Base-by-base conservation (phyloP, 2,113 vertebrate genomes). In the Otus sunia region DNA sequence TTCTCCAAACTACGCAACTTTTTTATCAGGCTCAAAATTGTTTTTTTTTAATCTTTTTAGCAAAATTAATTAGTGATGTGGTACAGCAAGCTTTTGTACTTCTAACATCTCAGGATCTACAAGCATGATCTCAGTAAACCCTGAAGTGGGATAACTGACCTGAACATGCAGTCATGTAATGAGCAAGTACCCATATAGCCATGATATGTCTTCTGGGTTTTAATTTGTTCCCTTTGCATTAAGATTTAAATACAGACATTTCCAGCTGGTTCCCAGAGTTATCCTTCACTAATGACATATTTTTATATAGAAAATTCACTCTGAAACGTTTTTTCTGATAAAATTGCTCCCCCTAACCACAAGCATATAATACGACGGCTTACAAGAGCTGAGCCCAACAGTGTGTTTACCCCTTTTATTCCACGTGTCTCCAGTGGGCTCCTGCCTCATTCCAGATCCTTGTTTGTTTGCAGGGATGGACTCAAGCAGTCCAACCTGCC, bases 251-350 rank as follows among this genome's bases (percentile, higher is more conserved):
- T 64, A 15, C 43, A 90, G 66, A 36, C 9, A 8, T 52, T 94
- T 94, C 62, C 63, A 88, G 30, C 32, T 76, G 64, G 20, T 85
- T 96, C 49, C 27, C 25, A 67, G 56, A 7, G 9, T 88, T 72
- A 58, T 41, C 30, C 10, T 83, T 29, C 5, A 18, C 86, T 83
- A 93, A 86, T 56, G 53, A 85, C 21, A 29, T 74, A 39, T 82
- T 92, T 94, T 73, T 60, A 49, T 30, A 15, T 13, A 60, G 62
- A 90, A 92, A 88, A 90, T 32, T 79, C 56, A 29, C 59, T 90
- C 0, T 0, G 69, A 75, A 84, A 58, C 14, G 39, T 79, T 93
- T 92, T 90, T 85, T 52, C 72, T 5, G 4, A 62, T 80, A 32
- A 83, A 92, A 45, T 29, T 71, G 3, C 66, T 91, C 56, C 8